Conservation (phyloP, 2,888 invertebrate genomes). For the Monochamus alternatus region DNA sequence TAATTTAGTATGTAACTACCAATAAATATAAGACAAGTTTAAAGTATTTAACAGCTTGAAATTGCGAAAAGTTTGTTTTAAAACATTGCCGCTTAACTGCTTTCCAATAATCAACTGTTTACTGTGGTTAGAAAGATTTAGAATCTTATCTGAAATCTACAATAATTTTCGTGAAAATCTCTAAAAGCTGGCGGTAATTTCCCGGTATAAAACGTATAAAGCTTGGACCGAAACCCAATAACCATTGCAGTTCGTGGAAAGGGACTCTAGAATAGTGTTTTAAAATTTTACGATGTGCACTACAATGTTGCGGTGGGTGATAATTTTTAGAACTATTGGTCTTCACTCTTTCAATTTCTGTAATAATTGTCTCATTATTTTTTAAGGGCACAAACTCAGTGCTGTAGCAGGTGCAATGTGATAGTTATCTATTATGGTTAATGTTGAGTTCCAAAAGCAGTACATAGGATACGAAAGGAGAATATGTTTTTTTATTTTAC, state of each 20-base stretch:
- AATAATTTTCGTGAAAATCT: slow-evolving; percentile 33
- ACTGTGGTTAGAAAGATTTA: slow-evolving; percentile 16
- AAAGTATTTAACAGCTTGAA: too few relatives aligned
- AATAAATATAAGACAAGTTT: too few relatives aligned
- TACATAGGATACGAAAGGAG: too few relatives aligned
- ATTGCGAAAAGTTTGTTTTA: too few relatives aligned
- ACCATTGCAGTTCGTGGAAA: slow-evolving; percentile 22
- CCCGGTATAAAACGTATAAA: slow-evolving; percentile 22
- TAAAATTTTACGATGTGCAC: not conserved
- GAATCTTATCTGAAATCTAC: slow-evolving; percentile 6
- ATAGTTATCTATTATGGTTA: too few relatives aligned
- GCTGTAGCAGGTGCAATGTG: not conserved
- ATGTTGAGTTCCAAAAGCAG: too few relatives aligned
- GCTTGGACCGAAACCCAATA: slow-evolving; percentile 21
- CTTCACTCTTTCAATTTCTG: not conserved
- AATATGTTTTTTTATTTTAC: too few relatives aligned
- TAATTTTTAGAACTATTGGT: not conserved
- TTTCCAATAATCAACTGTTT: slow-evolving; percentile 26
- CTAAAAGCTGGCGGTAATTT: slow-evolving; percentile 28
- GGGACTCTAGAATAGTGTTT: not conserved
- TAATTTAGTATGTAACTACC: too few relatives aligned
- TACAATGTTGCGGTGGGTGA: not conserved
- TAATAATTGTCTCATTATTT: not conserved
- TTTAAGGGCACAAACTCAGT: not conserved
- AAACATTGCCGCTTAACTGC: slow-evolving; percentile 15